Conservation (phyloP, 2,888 invertebrate species). For the Yponomeuta sedellus region DNA sequence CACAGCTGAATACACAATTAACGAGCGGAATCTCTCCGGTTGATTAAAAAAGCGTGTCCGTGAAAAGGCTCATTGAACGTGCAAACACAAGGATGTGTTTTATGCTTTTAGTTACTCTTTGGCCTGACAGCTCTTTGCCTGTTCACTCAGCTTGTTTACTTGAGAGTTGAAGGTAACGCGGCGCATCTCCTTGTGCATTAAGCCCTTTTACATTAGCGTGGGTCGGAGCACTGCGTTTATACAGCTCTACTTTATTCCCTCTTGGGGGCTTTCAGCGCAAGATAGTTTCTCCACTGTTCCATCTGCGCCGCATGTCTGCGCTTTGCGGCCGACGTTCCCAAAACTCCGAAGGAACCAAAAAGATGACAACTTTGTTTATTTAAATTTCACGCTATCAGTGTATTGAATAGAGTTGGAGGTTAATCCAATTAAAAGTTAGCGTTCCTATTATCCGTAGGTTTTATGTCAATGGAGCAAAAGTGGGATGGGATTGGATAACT, state of each 20-base stretch:
- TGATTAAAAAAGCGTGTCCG: slow-evolving; percentile 32
- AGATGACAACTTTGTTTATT: slow-evolving; percentile 44
- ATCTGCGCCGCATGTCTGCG: slow-evolving; percentile 32
- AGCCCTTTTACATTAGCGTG: slow-evolving; percentile 19
- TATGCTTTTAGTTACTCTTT: slow-evolving; percentile 11
- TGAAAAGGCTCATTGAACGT: slow-evolving; percentile 1
- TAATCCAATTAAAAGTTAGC: slow-evolving; percentile 44
- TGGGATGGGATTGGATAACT: slow-evolving; percentile 33
- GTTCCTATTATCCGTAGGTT: slow-evolving; percentile 42
- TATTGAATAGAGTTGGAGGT: slow-evolving; percentile 35
- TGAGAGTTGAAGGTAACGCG: slow-evolving; percentile 11
- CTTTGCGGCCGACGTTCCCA: slow-evolving; percentile 42
- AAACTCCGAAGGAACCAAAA: slow-evolving; percentile 42
- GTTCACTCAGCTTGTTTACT: slow-evolving; percentile 4
- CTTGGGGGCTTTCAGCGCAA: slow-evolving; percentile 39
- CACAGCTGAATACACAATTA: slow-evolving; percentile 56
- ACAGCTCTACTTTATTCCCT: slow-evolving; percentile 31
- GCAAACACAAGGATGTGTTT: slow-evolving; percentile 9
- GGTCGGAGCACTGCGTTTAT: slow-evolving; percentile 16
- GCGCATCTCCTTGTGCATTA: slow-evolving; percentile 16
- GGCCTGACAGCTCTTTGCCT: background rate
- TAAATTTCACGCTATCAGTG: slow-evolving; percentile 34
- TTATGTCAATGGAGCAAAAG: slow-evolving; percentile 41
- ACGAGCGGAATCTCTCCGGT: slow-evolving; percentile 41
- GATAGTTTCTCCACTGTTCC: slow-evolving; percentile 29